Conservation (phyloP, 2,888 invertebrate genomes). For the Apotomis capreana region DNA sequence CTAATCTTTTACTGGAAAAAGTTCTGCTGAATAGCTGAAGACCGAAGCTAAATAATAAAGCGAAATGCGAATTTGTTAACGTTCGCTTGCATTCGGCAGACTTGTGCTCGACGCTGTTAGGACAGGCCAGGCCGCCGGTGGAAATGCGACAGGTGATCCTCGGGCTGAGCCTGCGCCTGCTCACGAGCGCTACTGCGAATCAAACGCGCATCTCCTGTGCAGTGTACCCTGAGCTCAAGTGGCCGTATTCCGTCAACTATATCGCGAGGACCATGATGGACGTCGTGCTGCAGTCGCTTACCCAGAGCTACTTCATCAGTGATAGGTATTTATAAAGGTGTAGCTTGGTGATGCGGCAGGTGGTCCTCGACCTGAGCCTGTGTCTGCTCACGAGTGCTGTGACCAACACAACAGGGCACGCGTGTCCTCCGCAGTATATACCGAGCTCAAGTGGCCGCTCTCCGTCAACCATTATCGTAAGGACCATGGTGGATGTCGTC, state of each 20-base stretch:
- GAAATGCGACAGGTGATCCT: slow-evolving; percentile 67
- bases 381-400: no score
- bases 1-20: no score
- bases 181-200: slow-evolving; percentile 55
- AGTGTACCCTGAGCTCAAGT: slow-evolving; percentile 64
- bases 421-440: slow-evolving; percentile 64
- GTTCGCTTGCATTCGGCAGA: slow-evolving; percentile 50
- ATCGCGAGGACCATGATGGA: slow-evolving; percentile 61
- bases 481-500: slow-evolving; percentile 46
- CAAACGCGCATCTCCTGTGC: slow-evolving; percentile 53
- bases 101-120: slow-evolving; percentile 62
- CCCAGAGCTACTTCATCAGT: slow-evolving; percentile 60
- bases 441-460: slow-evolving; percentile 63
- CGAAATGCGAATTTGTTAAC: no score
- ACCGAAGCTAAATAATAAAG: no score
- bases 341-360: no score
- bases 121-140: slow-evolving; percentile 63
- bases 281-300: slow-evolving; percentile 56
- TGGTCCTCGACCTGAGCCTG: no score
- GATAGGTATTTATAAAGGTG: slow-evolving; percentile 57
- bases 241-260: slow-evolving; percentile 59
- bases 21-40: no score
- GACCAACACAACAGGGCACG: background rate
- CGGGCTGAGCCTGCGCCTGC: slow-evolving; percentile 57
- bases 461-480: slow-evolving; percentile 53